Evolutionary conservation across 1,140 invertebrate genomes (phyloP), one percentile per base, ranked within the genome.

Genomic region (Nixonia krombeini): DNA sequence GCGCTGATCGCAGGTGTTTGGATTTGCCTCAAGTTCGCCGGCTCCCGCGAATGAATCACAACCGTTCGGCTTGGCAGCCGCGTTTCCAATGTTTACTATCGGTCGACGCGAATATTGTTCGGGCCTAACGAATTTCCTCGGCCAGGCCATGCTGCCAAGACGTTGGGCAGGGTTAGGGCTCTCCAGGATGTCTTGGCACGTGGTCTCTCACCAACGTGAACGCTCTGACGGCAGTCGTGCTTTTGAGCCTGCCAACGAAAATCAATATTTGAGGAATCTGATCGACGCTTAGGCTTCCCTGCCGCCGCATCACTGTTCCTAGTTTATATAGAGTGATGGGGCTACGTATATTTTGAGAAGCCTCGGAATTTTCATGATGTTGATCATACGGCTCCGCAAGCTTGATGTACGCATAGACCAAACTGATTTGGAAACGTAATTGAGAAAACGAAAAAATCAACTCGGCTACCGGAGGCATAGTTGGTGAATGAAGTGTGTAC

Each of bases 61-160:
- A 72, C 51, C 29, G 31, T 56, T 58, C 61, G 44, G 66, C 61
- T 83, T 84, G 82, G 80, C 82, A 84, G 68, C 72, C 42, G 50
- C 61, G 45, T 78, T 78, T 77, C 72, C 71, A 82, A 80, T 82
- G 80, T 82, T 82, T 84, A 82, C 78, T 74, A 73, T 67, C 64
- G 62, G 71, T 77, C 72, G 74, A 76, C 66, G 70, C 70, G 81
- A 81, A 84, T 81, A 81, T 82, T 82, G 81, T 76, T 78, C 45
- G 66, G 51, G 73, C 76, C 77, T 78, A 79, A 65, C 47, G 50
- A 50, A 72, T 71, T 46, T 53, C 13, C 70, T 38, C 17, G 68
- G 74, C 75, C 78, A 75, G 74, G 55, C 64, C 44, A 42, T 10
- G 69, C 44, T 84, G 79, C 79, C 78, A 81, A 82, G 72, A 77